Conservation (phyloP, 2,888 invertebrate genomes). For the Nymphalis polychloros region DNA sequence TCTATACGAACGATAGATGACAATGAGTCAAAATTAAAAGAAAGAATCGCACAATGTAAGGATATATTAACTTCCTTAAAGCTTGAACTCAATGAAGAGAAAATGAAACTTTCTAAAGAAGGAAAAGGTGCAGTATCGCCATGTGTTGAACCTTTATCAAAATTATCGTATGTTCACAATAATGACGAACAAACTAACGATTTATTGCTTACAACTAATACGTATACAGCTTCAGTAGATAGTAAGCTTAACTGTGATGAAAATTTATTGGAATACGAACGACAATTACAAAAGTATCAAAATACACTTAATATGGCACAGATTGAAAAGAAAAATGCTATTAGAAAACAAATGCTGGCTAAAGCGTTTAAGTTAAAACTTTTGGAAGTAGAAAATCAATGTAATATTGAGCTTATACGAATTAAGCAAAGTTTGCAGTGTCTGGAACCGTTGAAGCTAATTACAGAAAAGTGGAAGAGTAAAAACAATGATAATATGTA, state of each 20-base stretch:
- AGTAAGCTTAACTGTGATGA: conserved; percentile 66
- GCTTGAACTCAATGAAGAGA: conserved; percentile 66
- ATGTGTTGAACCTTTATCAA: conserved; percentile 28
- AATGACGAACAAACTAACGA: conserved; percentile 40
- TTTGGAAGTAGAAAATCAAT: conserved; percentile 75
- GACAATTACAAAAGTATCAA: conserved; percentile 72
- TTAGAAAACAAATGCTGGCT: conserved; percentile 73
- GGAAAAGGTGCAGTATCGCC: conserved; percentile 40
- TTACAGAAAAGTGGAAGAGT: conserved; percentile 68
- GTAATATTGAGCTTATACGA: conserved; percentile 70
- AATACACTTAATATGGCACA: conserved; percentile 73
- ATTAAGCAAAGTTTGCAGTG: conserved; percentile 76
- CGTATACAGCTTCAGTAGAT: conserved; percentile 59
- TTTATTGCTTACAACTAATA: conserved; percentile 42
- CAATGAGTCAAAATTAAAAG: conserved; percentile 63
- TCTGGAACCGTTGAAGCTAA: conserved; percentile 69
- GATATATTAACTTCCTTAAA: conserved; percentile 69
- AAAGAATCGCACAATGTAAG: conserved; percentile 68
- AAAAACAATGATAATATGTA: conserved; percentile 49
- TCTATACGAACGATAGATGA: conserved; percentile 47
- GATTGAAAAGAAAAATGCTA: conserved; percentile 73
- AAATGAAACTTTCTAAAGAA: conserved; percentile 60
- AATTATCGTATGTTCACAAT: conserved; percentile 20
- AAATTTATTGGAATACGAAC: conserved; percentile 71
- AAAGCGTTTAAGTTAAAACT: conserved; percentile 72